phyloP scores from a whole-genome alignment of 1,140 invertebrate species.

The Trypoxylus dichotomus region DNA sequence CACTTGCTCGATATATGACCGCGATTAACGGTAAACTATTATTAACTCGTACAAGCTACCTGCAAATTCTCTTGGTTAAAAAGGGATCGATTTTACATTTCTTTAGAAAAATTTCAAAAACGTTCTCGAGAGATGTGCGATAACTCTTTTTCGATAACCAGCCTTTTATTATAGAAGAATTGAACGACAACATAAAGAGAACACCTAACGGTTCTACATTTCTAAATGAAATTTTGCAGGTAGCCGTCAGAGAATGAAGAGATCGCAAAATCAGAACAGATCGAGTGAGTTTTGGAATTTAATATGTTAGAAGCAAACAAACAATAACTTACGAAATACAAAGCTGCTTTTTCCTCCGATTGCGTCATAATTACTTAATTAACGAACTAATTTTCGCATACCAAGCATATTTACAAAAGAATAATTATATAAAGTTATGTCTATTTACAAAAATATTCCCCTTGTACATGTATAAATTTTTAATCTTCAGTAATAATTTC shows the following conservation, averaged over 20 bases:
- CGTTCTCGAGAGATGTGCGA: background rate
- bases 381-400: too few species aligned
- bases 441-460: too few species aligned
- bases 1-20: background rate
- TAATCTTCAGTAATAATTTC: too few species aligned
- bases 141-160: background rate
- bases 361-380: too few species aligned
- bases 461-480: too few species aligned
- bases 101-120: background rate
- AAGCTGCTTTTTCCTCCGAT: too few species aligned
- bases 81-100: conserved; percentile 5
- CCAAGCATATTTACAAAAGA: too few species aligned
- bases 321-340: background rate
- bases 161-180: background rate
- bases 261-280: background rate
- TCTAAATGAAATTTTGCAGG: background rate
- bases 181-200: background rate
- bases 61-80: background rate
- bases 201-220: background rate
- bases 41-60: background rate
- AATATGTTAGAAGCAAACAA: background rate
- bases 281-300: too few species aligned
- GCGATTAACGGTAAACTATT: conserved; percentile 6
- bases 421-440: too few species aligned
- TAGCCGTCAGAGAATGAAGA: background rate